Base-by-base conservation (phyloP, 2,113 vertebrate species). In the Corythornis cristatus region DNA sequence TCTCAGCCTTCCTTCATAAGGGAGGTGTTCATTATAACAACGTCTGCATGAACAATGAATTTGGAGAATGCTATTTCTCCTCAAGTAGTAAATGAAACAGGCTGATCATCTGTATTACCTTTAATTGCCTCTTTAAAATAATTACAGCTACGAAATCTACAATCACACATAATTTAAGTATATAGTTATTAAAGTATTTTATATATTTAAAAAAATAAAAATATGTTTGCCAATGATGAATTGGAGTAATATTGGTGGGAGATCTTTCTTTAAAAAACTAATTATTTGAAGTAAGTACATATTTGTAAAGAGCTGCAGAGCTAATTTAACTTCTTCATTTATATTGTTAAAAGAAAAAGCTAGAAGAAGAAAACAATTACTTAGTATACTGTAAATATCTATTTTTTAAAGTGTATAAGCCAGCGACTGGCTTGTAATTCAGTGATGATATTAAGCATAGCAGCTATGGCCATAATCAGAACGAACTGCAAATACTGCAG, bases 271-370 rank as follows among this genome's bases (percentile, higher is more conserved):
- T 23, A 75, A 57, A 68, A 76, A 50, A 20, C 5, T 57, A 86
- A 61, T 74, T 81, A 66, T 74, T 75, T 90, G 18, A 64, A 90
- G 15, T 73, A 67, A 35, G 42, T 68, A 87, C 7, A 5, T 93
- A 57, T 89, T 91, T 79, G 37, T 58, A 58, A 90, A 79, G 50
- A 91, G 73, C 33, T 35, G 23, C 35, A 82, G 16, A 53, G 29
- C 40, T 91, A 57, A 92, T 90, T 86, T 67, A 78, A 68, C n/a
- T 87, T 91, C n/a, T 51, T 45, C 46, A 74, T 93, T 80, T 82
- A 29, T 43, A 35, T 66, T 81, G 50, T 76, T 84, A 65, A 76
- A 40, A 80, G 58, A 76, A 65, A 79, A 75, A 25, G 31, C 18
- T 70, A 10, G 25, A 79, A 89, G 28, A 50, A 66, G 56, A 53